Percentiles rank a stretch among this genome's conserved stretches.
Conservation (phyloP, 2,888 invertebrate species). For the Temnothorax ravouxi region DNA sequence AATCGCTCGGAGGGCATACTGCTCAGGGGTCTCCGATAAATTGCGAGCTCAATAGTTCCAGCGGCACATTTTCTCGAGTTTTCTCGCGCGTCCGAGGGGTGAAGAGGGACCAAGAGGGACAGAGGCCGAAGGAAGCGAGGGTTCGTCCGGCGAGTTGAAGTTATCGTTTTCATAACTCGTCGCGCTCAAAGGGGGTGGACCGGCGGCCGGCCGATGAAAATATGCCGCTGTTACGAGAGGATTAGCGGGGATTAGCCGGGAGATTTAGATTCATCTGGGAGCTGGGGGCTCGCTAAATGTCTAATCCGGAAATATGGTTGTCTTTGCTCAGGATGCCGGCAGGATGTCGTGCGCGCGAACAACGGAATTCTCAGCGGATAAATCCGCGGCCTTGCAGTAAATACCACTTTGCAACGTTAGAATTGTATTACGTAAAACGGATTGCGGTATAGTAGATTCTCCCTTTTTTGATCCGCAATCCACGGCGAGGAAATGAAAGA, state of each 20-base stretch:
- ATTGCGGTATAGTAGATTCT: slow-evolving; percentile 8
- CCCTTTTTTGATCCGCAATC: slow-evolving; percentile 34
- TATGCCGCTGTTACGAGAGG: slow-evolving; percentile 82
- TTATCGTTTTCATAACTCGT: slow-evolving; percentile 82
- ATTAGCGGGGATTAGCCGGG: slow-evolving; percentile 81
- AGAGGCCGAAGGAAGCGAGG: slow-evolving; percentile 53
- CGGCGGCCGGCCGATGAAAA: slow-evolving; percentile 78
- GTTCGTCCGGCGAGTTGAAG: slow-evolving; percentile 67
- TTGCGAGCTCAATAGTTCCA: slow-evolving; percentile 76
- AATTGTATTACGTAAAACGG: slow-evolving; percentile 42
- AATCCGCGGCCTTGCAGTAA: slow-evolving; percentile 44
- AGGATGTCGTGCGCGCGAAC: not conserved
- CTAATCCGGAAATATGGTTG: slow-evolving; percentile 79
- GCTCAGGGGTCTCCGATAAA: slow-evolving; percentile 73
- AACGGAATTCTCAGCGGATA: slow-evolving; percentile 30
- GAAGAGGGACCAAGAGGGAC: not conserved
- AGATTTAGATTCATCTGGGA: slow-evolving; percentile 81
- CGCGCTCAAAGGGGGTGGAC: slow-evolving; percentile 66
- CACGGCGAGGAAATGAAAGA: slow-evolving; percentile 5
- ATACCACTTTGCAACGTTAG: slow-evolving; percentile 46
- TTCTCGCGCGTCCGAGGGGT: slow-evolving; percentile 9
- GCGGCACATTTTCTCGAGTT: slow-evolving; percentile 49
- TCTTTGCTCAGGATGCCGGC: slow-evolving; percentile 64
- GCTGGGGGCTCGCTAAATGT: slow-evolving; percentile 72
- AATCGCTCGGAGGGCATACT: slow-evolving; percentile 63